Evolutionary conservation across 2,888 invertebrate species (phyloP).

Genomic region (Acleris emargana): DNA sequence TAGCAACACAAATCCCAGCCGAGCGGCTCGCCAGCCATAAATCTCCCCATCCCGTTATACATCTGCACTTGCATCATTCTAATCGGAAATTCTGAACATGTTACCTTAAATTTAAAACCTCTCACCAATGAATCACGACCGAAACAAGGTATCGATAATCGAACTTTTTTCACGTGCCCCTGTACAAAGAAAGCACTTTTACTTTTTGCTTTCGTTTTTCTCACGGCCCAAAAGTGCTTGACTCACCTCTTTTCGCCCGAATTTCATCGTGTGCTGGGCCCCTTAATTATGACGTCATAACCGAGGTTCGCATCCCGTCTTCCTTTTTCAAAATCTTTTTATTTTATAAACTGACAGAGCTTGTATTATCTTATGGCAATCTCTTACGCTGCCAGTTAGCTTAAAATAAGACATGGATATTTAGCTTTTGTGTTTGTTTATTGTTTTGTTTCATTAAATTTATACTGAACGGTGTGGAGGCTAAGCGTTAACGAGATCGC

Average conservation of each 20-base stretch:
- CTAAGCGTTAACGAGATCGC: conserved; percentile 28
- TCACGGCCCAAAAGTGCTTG: conserved; percentile 60
- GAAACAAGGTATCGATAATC: conserved; percentile 70
- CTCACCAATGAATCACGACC: conserved; percentile 73
- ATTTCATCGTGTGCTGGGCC: conserved; percentile 59
- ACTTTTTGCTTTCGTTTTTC: conserved; percentile 74
- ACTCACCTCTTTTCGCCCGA: conserved; percentile 61
- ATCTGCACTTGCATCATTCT: conserved; percentile 65
- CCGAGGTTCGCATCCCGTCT: conserved; percentile 52
- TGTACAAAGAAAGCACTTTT: conserved; percentile 80
- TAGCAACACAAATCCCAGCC: conserved; percentile 11
- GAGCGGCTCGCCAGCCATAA: conserved; percentile 20
- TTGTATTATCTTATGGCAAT: conserved; percentile 57
- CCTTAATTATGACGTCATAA: conserved; percentile 79
- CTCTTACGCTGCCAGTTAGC: conserved; percentile 50
- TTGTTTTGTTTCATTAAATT: conserved; percentile 34
- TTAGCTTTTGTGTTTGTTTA: conserved; percentile 37
- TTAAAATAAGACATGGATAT: conserved; percentile 41
- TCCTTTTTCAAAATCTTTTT: conserved; percentile 63
- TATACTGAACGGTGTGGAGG: conserved; percentile 16
- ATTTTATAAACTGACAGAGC: conserved; percentile 67
- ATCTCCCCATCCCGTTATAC: conserved; percentile 55
- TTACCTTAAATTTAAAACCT: conserved; percentile 72
- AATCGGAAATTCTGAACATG: conserved; percentile 73
- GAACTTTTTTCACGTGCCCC: conserved; percentile 67